Evolutionary conservation across 1,140 invertebrate species (phyloP).

Genomic region (Heliconius eleuchia): DNA sequence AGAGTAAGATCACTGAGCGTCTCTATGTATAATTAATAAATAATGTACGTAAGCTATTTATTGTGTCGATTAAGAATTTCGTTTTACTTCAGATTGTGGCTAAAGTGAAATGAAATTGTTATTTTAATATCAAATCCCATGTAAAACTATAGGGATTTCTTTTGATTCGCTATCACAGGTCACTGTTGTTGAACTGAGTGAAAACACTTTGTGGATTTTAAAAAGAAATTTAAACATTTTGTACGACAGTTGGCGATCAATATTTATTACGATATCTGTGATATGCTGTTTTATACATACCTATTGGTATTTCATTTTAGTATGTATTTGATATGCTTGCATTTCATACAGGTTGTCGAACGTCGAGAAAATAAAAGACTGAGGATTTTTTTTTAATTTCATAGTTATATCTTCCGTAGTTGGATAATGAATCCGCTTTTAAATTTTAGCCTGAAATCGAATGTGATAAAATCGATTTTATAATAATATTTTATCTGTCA

Average conservation of each 20-base stretch:
- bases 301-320: constrained; percentile 30
- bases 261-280: constrained; percentile 29
- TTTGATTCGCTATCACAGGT: constrained; percentile 24
- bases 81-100: constrained; percentile 56
- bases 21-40: constrained; percentile 47
- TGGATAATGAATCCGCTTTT: constrained; percentile 45
- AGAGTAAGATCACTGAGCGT: constrained; percentile 42
- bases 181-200: constrained; percentile 22
- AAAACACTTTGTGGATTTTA: neutral
- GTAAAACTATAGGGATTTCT: constrained; percentile 22
- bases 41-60: constrained; percentile 61
- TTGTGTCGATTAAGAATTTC: constrained; percentile 53
- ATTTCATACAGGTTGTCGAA: constrained; percentile 31
- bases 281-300: constrained; percentile 25
- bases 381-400: constrained; percentile 35
- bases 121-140: constrained; percentile 42
- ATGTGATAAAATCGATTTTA: constrained; percentile 67
- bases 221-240: constrained; percentile 4
- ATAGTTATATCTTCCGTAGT: constrained; percentile 29
- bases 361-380: constrained; percentile 60
- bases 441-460: constrained; percentile 59
- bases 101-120: constrained; percentile 56
- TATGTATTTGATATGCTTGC: constrained; percentile 27
- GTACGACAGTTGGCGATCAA: constrained; percentile 17
- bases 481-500: constrained; percentile 41